These are phyloP conservation scores for Gallinago stenura DNA, from an alignment of 2,797 vertebrate species.

Conservation along the genomic window DNA sequence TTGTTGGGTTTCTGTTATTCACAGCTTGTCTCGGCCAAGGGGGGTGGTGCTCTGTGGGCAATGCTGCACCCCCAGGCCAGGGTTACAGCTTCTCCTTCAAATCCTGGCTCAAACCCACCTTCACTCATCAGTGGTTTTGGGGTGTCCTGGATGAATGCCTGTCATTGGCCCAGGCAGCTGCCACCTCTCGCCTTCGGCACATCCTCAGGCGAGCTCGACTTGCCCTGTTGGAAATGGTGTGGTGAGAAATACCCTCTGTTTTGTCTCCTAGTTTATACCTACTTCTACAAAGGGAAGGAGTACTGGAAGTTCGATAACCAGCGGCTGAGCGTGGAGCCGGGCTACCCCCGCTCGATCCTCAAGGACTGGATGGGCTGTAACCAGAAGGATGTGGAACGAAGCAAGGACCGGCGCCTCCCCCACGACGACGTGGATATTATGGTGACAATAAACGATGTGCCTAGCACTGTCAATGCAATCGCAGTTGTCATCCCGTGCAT, in stretches of 20 bases:
- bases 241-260: constrained; percentile 28
- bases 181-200: too few species aligned
- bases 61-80: background rate
- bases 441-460: constrained; percentile 95
- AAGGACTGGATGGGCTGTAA: constrained; percentile 99
- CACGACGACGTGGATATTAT: constrained; percentile 96
- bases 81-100: background rate
- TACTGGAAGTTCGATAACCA: constrained; percentile 99
- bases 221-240: background rate
- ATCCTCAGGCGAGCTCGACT: background rate
- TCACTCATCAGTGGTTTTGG: background rate
- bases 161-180: background rate
- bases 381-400: constrained; percentile 91
- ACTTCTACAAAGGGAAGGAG: constrained; percentile 98
- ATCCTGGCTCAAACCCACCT: background rate
- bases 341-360: constrained; percentile 95
- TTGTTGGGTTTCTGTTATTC: background rate
- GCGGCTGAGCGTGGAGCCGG: constrained; percentile 93
- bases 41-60: background rate
- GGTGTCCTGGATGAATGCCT: background rate
- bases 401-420: constrained; percentile 90
- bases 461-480: constrained; percentile 94
- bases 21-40: background rate
- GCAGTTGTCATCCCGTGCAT: constrained; percentile 98
- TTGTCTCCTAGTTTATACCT: constrained; percentile 91